These are phyloP conservation scores for Pseudolycoriella hygida DNA, from an alignment of 2,888 invertebrate species.

Conservation along the genomic window DNA sequence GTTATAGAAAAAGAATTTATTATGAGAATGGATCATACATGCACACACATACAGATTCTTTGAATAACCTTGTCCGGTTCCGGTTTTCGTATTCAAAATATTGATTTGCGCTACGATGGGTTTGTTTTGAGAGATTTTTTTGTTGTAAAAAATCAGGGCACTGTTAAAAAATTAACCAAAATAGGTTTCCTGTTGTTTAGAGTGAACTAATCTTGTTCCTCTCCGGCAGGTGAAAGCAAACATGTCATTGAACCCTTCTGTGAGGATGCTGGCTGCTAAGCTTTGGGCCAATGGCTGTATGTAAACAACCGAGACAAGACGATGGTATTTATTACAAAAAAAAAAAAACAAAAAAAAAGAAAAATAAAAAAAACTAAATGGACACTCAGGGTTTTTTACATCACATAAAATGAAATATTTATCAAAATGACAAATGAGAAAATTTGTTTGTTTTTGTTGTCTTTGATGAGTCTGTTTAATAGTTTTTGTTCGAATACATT, in stretches of 20 bases:
- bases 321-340: not conserved
- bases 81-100: too few relatives aligned
- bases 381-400: not conserved
- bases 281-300: not conserved
- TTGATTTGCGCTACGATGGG: constrained; percentile 2
- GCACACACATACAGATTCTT: too few relatives aligned
- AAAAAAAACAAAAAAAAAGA: not conserved
- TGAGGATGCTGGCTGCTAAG: not conserved
- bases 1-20: too few relatives aligned
- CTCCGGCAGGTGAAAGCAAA: constrained; percentile 27
- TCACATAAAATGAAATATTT: not conserved
- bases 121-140: constrained; percentile 4
- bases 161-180: constrained; percentile 2
- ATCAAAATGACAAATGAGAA: not conserved
- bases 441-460: constrained; percentile 3
- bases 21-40: too few relatives aligned
- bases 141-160: not conserved
- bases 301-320: not conserved
- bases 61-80: too few relatives aligned
- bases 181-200: constrained; percentile 30
- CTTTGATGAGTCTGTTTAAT: constrained; percentile 2
- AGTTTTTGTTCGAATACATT: constrained; percentile 1
- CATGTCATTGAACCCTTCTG: constrained; percentile 7
- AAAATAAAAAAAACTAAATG: not conserved
- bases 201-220: constrained; percentile 34